phyloP scores from a whole-genome alignment of 2,113 vertebrate species.

The Mirounga angustirostris region DNA sequence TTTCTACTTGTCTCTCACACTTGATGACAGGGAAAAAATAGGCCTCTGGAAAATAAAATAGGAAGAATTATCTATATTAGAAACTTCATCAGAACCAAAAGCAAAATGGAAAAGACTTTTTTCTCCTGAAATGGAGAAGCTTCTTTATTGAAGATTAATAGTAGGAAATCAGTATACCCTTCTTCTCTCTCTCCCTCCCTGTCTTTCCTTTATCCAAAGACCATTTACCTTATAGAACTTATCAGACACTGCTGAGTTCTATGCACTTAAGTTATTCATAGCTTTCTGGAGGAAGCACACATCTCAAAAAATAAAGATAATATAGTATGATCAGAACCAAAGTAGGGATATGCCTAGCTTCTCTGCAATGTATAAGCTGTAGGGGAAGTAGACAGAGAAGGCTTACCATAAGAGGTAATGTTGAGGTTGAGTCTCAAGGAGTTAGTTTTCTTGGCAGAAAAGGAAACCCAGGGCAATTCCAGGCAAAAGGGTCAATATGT shows the following conservation, averaged over 20 bases:
- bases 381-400: neutral
- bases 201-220: neutral
- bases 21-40: neutral
- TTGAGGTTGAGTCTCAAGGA: neutral
- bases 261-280: neutral
- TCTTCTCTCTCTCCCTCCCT: neutral
- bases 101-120: neutral
- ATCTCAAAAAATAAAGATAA: neutral
- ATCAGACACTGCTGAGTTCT: neutral
- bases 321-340: neutral
- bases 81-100: neutral
- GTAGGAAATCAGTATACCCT: neutral
- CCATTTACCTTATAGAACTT: neutral
- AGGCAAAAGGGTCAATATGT: neutral
- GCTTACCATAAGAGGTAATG: neutral
- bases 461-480: neutral
- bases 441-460: neutral
- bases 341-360: neutral
- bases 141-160: neutral
- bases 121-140: neutral
- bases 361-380: neutral
- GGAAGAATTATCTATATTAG: neutral
- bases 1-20: neutral
- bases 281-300: neutral
- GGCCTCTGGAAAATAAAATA: neutral